phyloP scores from a whole-genome alignment of 2,797 vertebrate genomes.

The Phrynocephalus guinanensis region DNA sequence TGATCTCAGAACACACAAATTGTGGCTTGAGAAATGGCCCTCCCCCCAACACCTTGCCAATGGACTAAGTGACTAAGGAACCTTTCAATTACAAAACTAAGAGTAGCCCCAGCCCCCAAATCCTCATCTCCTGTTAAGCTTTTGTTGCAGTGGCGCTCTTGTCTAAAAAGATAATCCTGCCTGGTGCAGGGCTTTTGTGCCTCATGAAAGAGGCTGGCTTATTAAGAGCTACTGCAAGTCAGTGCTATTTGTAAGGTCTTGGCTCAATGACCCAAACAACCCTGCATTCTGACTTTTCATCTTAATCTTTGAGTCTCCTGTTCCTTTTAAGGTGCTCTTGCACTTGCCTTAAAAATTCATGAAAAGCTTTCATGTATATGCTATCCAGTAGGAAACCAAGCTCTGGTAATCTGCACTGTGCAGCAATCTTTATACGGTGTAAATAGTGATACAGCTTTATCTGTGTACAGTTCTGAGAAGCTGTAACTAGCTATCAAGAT shows the following conservation, averaged over 20 bases:
- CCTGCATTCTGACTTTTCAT: neutral
- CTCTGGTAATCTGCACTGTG: neutral
- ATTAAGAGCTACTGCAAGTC: neutral
- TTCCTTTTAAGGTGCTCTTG: neutral
- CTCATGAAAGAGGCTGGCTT: neutral
- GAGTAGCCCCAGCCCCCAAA: neutral
- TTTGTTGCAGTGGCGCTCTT: neutral
- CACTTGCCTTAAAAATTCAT: neutral
- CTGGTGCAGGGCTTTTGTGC: neutral
- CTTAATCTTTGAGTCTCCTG: too few relatives aligned
- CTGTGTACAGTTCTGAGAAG: neutral
- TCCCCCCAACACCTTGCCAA: neutral
- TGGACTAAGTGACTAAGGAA: neutral
- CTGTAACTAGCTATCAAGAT: neutral
- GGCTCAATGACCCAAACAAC: neutral
- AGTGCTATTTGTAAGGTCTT: conserved; percentile 3
- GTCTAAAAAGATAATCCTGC: neutral
- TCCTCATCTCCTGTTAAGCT: neutral
- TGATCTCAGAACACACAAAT: neutral
- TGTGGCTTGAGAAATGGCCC: neutral
- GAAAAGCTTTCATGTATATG: neutral
- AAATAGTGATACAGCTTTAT: neutral
- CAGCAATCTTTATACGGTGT: neutral
- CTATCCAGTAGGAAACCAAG: neutral
- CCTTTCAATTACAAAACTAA: neutral